Percentiles rank a stretch among this genome's conserved stretches.
These are phyloP conservation scores for Origma solitaria DNA, from an alignment of 2,113 vertebrate genomes.

Conservation along the genomic window DNA sequence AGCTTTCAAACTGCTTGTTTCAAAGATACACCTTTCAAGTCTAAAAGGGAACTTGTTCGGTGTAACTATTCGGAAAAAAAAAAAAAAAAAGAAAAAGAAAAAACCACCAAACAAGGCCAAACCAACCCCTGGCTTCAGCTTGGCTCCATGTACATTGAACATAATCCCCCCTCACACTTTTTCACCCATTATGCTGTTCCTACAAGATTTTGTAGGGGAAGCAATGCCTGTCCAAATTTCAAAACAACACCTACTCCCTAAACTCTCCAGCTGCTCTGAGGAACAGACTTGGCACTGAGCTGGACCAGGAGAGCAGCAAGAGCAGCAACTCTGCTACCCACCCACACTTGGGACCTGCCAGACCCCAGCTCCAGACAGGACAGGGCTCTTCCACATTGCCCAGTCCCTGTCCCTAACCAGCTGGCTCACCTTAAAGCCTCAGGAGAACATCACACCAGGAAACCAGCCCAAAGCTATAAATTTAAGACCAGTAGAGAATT, in stretches of 20 bases:
- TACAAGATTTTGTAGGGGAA: neutral
- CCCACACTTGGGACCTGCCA: neutral
- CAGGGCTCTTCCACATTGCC: neutral
- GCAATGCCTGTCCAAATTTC: neutral
- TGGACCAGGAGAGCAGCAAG: neutral
- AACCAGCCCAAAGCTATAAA: neutral
- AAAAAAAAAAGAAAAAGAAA: too few species aligned
- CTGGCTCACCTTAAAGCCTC: neutral
- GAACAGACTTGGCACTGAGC: neutral
- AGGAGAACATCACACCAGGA: neutral
- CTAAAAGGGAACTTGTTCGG: neutral
- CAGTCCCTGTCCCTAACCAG: neutral
- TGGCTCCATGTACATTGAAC: neutral
- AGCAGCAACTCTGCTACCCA: neutral
- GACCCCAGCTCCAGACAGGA: neutral
- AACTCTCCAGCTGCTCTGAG: neutral
- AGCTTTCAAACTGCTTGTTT: neutral
- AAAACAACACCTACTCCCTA: neutral
- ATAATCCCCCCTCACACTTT: fast-evolving
- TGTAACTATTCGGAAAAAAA: neutral
- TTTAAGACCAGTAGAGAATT: neutral
- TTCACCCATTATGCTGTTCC: neutral
- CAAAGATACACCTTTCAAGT: neutral
- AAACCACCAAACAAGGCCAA: neutral
- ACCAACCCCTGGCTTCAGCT: neutral